These are phyloP conservation scores for Bos indicus DNA, from an alignment of 2,113 vertebrate species.

Conservation along the genomic window DNA sequence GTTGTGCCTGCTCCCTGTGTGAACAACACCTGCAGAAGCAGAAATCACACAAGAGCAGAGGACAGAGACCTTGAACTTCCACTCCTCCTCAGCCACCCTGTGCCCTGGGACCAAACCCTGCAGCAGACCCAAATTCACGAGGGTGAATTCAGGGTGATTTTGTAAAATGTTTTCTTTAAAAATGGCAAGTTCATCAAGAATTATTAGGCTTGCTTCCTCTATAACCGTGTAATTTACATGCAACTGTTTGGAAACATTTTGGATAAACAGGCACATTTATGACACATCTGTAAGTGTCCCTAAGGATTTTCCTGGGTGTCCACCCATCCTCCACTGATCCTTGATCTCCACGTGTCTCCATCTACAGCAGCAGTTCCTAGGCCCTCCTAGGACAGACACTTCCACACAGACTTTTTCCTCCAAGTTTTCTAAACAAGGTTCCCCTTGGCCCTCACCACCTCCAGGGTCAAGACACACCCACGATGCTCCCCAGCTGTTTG, in stretches of 20 bases:
- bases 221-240: not conserved
- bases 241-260: not conserved
- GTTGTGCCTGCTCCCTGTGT: not conserved
- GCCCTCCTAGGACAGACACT: not conserved
- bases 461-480: not conserved
- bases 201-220: not conserved
- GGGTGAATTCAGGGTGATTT: not conserved
- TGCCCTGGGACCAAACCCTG: not conserved
- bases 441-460: not conserved
- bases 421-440: not conserved
- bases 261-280: not conserved
- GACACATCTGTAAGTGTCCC: not conserved
- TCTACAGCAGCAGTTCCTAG: not conserved
- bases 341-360: not conserved
- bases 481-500: not conserved
- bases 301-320: not conserved
- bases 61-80: not conserved
- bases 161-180: not conserved
- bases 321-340: no score
- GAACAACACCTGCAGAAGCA: not conserved
- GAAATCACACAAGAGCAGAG: accelerated
- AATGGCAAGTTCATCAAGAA: not conserved
- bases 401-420: not conserved
- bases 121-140: not conserved
- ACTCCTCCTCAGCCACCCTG: accelerated